These are phyloP conservation scores for Phocoena sinus DNA, from an alignment of 2,113 vertebrate genomes.

Conservation along the genomic window DNA sequence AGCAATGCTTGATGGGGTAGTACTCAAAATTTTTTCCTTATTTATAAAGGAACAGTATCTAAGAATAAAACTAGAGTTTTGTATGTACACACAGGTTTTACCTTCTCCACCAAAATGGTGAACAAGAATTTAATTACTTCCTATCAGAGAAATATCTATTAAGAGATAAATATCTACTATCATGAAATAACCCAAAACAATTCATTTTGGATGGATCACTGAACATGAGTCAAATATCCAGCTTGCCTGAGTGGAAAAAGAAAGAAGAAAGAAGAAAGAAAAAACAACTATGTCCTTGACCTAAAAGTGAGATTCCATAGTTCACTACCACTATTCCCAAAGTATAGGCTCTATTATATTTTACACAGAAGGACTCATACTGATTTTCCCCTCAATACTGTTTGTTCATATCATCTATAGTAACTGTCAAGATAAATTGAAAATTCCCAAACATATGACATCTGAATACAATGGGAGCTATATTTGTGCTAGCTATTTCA, in stretches of 20 bases:
- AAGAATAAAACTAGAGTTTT: not conserved
- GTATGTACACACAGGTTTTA: not conserved
- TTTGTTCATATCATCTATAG: not conserved
- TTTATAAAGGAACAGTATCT: not conserved
- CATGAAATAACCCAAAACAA: not conserved
- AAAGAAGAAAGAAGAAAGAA: not conserved
- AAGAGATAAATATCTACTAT: not conserved
- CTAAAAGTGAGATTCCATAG: not conserved
- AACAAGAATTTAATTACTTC: not conserved
- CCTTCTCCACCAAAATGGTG: not conserved
- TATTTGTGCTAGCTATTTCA: constrained; percentile 57
- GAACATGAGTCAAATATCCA: not conserved
- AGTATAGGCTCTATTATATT: not conserved
- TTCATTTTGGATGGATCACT: not conserved
- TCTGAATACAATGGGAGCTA: constrained; percentile 38
- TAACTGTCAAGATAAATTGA: constrained; percentile 58
- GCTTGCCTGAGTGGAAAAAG: not conserved
- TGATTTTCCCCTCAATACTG: constrained; percentile 13
- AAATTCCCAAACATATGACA: constrained; percentile 61
- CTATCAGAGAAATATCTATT: not conserved
- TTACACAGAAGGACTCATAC: not conserved
- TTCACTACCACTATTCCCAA: not conserved
- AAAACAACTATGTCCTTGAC: not conserved
- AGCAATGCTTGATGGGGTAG: not conserved
- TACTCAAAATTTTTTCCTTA: not conserved